Base-by-base conservation (phyloP, 2,113 vertebrate genomes). In the Albula goreensis region DNA sequence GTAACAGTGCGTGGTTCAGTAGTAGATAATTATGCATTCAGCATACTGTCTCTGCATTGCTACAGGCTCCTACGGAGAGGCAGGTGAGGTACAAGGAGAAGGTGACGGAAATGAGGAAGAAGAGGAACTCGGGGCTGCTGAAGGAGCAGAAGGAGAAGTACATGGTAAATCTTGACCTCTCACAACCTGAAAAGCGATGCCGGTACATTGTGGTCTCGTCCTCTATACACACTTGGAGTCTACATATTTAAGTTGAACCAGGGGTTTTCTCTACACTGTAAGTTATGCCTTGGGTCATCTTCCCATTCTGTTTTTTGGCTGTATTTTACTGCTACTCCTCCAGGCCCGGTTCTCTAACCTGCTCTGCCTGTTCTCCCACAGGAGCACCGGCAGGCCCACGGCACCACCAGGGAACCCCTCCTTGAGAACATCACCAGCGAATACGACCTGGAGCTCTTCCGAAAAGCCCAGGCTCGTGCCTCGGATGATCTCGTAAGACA, bases 101-200 rank as follows among this genome's bases (percentile, higher is more conserved):
- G 89, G 98, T 99, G 88, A 95, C 96, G 10, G 98, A 99, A 93
- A 94, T 99, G 89, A 96, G 98, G 91, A 99, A 99, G 93, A 98
- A 98, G 78, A 96, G 98, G 82, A 99, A 99, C 93, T 95, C 97
- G 0, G 96, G 97, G 3, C 94, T 98, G 63, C 96, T 96, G 90
- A 99, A 99, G 92, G 98, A 99, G 89, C 98, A 99, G 92, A 99
- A 99, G 89, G 98, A 99, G 91, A 99, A 99, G 90, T 98, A 98
- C 5, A 97, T 97, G 97, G 98, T 99, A 95, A 78, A 41, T 41
- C 31, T 41, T 41, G 0, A 41, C 31, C 31, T 41, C 31, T 41
- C 31, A 41, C 31, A 41, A 41, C 31, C 31, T 41, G 31, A 41
- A 41, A 41, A 41, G 31, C 31, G 31, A 41, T 41, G 31, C 31